A percentile compares a stretch with the other conserved stretches of the same genome.
These are phyloP conservation scores for Galagoides demidoff DNA, from an alignment of 2,797 vertebrate genomes.

Conservation along the genomic window DNA sequence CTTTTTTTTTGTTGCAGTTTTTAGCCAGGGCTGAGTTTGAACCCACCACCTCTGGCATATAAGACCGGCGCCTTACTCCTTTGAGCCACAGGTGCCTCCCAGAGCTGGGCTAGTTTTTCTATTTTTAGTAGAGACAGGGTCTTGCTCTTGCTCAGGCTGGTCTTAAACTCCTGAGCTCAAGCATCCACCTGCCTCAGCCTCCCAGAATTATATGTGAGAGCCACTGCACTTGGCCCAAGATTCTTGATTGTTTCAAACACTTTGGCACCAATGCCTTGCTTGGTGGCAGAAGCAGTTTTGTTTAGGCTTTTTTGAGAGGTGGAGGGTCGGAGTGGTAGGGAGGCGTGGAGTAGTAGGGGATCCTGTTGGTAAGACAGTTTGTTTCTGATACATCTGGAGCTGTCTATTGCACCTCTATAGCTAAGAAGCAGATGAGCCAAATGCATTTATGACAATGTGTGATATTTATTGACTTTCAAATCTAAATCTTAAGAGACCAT, in stretches of 20 bases:
- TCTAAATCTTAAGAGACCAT: conserved; percentile 1
- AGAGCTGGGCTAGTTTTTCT: too few species aligned
- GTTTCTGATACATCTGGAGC: not conserved
- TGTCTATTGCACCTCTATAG: not conserved
- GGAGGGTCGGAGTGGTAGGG: not conserved
- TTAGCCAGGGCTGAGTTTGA: too few species aligned
- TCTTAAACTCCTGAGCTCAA: too few species aligned
- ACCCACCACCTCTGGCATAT: too few species aligned
- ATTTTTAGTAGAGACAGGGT: too few species aligned
- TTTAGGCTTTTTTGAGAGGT: not conserved
- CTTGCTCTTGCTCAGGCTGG: too few species aligned
- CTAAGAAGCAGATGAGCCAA: not conserved
- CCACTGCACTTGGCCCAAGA: not conserved
- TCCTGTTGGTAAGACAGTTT: not conserved
- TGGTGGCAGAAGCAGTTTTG: not conserved
- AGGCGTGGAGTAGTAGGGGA: not conserved
- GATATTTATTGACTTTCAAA: not conserved
- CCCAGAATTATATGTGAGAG: too few species aligned
- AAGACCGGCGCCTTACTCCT: too few species aligned
- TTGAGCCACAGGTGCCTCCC: too few species aligned
- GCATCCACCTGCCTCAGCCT: too few species aligned
- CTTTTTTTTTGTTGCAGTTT: too few species aligned
- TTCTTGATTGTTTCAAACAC: not conserved
- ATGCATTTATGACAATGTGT: not conserved
- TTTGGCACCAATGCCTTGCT: not conserved